Base-by-base conservation (phyloP, 1,140 invertebrate species). In the Drosophila elegans region DNA sequence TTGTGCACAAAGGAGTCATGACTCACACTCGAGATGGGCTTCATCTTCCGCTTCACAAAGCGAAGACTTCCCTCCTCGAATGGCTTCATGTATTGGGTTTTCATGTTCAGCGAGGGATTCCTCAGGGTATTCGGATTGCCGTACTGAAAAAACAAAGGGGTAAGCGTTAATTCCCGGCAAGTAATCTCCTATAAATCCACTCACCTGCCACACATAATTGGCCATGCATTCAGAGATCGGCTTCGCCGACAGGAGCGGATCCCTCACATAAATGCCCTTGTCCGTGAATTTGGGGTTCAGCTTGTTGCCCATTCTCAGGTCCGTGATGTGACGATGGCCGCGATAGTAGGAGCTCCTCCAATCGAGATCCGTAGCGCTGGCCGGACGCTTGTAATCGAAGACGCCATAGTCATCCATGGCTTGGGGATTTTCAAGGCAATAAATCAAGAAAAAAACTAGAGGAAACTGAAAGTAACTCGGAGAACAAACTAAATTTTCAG, bases 391-490 rank as follows among this genome's bases (percentile, higher is more conserved):
- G 45, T 90, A 74, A 73, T 91, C 90, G 6, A 89, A 85, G 51
- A 81, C 82, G 41, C 84, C 90, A 45, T 86, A 91, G 10, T 80
- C 90, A 67, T 91, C 85, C 80, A 91, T 86, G 62, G 52, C 55
- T 32, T 60, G 34, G 0, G n/a, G 16, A 36, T 48, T 55, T 27
- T 7, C 7, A 2, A 75, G 34, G 12, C 32, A 2, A 16, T 12
- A 2, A 75, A 39, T 12, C 32, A 2, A 16, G 21, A 55, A 12
- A 10, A 2, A 4, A 53, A 60, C 29, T 9, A 5, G 13, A 21
- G 38, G 2, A 39, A 41, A 9, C 7, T 42, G 21, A 52, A 45
- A 34, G n/a, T 34, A 45, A 21, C 6, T 34, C 12, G 3, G 3
- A 9, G 6, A 16, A 16, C 4, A 34, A 36, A 6, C 12, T 13